Evolutionary conservation across 2,797 vertebrate species (phyloP).

Genomic region (Onychomys torridus): DNA sequence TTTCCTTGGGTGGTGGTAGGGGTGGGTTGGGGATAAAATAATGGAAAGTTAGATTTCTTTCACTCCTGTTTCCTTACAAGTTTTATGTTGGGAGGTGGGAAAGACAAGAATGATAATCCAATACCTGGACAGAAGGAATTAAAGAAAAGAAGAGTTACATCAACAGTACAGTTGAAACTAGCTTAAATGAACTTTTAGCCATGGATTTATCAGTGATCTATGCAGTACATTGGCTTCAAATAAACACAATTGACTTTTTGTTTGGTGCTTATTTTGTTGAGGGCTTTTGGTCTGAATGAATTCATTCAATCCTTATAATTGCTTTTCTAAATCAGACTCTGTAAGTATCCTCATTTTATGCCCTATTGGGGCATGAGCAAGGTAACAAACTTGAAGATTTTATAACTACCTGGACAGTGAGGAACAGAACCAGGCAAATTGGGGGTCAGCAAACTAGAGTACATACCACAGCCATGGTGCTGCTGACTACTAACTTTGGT

Average conservation of each 20-base stretch:
- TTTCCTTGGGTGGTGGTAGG: slow-evolving; percentile 26
- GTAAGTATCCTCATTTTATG: neutral
- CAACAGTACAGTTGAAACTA: neutral
- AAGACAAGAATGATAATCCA: neutral
- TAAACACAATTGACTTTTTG: neutral
- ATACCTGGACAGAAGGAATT: neutral
- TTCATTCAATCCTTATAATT: neutral
- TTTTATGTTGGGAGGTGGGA: neutral
- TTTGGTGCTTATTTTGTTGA: neutral
- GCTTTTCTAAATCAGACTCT: neutral
- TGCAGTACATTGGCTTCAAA: neutral
- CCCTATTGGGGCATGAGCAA: neutral
- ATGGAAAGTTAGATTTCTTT: slow-evolving; percentile 32
- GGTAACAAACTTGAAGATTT: neutral
- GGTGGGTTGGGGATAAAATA: slow-evolving; percentile 24
- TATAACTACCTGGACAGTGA: neutral
- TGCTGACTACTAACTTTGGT: neutral
- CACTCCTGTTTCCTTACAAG: slow-evolving; percentile 59
- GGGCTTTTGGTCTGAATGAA: neutral
- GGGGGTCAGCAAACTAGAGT: neutral
- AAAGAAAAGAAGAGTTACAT: neutral
- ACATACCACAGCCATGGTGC: neutral
- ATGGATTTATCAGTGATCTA: neutral
- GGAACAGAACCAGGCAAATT: neutral
- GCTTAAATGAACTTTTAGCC: neutral